These are phyloP conservation scores for Tyrophagus putrescentiae DNA, from an alignment of 1,140 invertebrate species.

Conservation along the genomic window DNA sequence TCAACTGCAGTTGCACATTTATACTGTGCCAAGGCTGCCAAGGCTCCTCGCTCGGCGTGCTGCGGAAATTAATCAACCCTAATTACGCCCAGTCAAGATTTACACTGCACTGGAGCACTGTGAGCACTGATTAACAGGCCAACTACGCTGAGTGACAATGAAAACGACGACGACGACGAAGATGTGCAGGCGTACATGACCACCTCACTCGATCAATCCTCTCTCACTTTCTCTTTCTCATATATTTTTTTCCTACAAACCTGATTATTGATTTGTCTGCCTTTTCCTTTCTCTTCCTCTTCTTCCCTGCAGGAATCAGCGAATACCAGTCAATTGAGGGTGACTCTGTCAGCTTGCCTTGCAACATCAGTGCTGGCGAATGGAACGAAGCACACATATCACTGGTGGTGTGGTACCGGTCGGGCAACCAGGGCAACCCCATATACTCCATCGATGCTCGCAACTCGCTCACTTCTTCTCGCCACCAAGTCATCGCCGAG, in stretches of 20 bases:
- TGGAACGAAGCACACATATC: conserved; percentile 50
- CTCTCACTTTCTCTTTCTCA: too few species aligned
- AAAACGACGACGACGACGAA: too few species aligned
- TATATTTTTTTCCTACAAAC: too few species aligned
- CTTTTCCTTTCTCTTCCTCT: background rate
- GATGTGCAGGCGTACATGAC: too few species aligned
- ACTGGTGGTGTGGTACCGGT: conserved; percentile 72
- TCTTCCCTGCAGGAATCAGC: conserved; percentile 22
- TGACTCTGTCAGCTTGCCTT: conserved; percentile 55
- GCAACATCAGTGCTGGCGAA: conserved; percentile 57
- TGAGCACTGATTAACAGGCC: too few species aligned
- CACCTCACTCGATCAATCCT: too few species aligned
- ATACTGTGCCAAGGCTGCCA: too few species aligned
- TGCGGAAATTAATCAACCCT: conserved; percentile 9
- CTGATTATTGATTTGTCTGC: background rate
- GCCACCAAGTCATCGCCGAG: conserved; percentile 23
- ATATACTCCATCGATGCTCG: conserved; percentile 29
- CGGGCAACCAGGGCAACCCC: conserved; percentile 30
- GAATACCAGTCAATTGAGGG: conserved; percentile 47
- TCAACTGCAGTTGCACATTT: background rate
- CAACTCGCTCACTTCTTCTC: background rate
- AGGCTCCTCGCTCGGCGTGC: too few species aligned
- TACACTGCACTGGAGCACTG: too few species aligned
- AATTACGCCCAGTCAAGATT: conserved; percentile 1
- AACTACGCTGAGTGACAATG: too few species aligned